Conservation (phyloP, 1,140 invertebrate species). For the Neoseiulus cucumeris region DNA sequence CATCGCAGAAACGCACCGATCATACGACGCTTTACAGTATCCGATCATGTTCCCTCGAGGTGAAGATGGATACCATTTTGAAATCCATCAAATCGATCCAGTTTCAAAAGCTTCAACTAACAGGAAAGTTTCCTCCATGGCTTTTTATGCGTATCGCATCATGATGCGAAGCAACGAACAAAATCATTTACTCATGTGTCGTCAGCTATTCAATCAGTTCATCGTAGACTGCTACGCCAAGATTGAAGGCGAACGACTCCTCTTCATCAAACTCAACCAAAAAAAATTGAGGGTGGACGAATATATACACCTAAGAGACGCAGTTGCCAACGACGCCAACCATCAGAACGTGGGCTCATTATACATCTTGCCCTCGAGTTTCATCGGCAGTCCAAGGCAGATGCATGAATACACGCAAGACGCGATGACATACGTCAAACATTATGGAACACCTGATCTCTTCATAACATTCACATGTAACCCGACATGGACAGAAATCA, state of each 20-base stretch:
- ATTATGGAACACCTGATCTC: constrained; percentile 26
- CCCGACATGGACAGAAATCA: constrained; percentile 32
- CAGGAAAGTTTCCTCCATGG: background rate
- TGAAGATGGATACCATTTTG: constrained; percentile 16
- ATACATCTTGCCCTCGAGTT: constrained; percentile 15
- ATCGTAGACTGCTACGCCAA: constrained; percentile 16
- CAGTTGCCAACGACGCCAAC: background rate
- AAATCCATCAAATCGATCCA: constrained; percentile 13
- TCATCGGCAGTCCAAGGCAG: constrained; percentile 11
- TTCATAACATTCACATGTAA: constrained; percentile 33
- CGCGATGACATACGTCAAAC: constrained; percentile 23
- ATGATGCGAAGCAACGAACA: background rate
- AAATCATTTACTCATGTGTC: background rate
- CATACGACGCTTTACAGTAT: constrained; percentile 18
- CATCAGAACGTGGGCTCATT: background rate
- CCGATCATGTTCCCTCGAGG: constrained; percentile 16
- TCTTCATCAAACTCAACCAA: constrained; percentile 14
- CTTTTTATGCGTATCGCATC: background rate
- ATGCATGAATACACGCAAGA: constrained; percentile 21
- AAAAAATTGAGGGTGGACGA: constrained; percentile 14
- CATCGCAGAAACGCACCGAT: constrained; percentile 15
- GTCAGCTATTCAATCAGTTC: constrained; percentile 16
- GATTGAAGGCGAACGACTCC: constrained; percentile 13
- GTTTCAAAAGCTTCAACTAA: background rate
- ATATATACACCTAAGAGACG: constrained; percentile 16